Percentiles rank a stretch among this genome's conserved stretches.
phyloP scores from a whole-genome alignment of 2,797 vertebrate species.

The Saguinus oedipus region DNA sequence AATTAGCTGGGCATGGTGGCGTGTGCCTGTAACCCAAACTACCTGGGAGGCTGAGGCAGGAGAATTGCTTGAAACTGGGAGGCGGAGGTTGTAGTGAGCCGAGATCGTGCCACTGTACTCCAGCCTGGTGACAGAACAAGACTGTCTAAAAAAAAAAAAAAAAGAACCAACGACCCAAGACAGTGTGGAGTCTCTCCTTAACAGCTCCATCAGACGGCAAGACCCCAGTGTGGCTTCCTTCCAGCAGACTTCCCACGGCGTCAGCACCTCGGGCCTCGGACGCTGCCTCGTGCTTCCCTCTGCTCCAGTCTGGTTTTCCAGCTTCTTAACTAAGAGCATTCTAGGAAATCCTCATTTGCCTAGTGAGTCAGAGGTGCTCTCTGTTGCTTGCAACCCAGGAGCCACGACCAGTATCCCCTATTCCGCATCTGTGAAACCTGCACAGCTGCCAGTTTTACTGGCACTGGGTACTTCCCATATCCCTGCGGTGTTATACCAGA shows the following conservation, averaged over 20 bases:
- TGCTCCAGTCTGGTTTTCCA: background rate
- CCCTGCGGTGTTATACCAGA: background rate
- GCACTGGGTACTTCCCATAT: background rate
- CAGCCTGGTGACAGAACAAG: no score
- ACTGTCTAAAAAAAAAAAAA: no score
- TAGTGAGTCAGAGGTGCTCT: background rate
- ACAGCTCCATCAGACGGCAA: background rate
- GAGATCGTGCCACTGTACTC: no score
- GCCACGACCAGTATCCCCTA: rapidly evolving
- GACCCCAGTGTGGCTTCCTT: rapidly evolving
- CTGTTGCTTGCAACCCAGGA: background rate
- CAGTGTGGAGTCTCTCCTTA: background rate
- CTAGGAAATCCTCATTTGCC: background rate
- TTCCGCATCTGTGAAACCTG: background rate
- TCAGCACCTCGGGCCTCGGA: rapidly evolving
- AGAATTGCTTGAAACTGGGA: no score
- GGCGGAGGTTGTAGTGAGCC: no score
- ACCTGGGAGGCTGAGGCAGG: no score
- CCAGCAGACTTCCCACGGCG: background rate
- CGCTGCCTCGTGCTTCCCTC: rapidly evolving
- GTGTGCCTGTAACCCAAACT: no score
- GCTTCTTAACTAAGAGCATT: background rate
- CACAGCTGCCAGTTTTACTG: rapidly evolving
- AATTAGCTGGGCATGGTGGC: no score
- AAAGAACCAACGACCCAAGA: background rate